Evolutionary conservation across 2,797 vertebrate species (phyloP).

Genomic region (Lacerta agilis): DNA sequence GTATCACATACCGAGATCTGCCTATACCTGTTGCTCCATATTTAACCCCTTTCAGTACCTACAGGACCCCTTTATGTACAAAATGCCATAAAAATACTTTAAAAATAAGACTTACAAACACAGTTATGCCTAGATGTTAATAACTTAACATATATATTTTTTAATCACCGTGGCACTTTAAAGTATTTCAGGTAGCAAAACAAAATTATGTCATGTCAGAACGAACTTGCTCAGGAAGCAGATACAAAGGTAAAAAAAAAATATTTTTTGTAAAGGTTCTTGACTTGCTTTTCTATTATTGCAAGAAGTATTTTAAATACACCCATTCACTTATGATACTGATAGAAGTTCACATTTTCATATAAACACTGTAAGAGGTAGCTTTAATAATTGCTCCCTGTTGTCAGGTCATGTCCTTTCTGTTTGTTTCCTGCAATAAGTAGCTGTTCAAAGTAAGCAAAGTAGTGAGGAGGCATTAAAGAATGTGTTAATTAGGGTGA

Average conservation of each 20-base stretch:
- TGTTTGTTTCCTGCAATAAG: background rate
- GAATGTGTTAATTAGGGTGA: too few relatives aligned
- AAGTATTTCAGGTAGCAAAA: background rate
- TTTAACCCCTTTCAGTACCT: slow-evolving; percentile 69
- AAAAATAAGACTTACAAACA: slow-evolving; percentile 8
- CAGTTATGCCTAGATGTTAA: slow-evolving; percentile 17
- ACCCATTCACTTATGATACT: background rate
- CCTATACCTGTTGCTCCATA: slow-evolving; percentile 74
- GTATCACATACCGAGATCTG: slow-evolving; percentile 79
- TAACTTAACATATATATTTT: background rate
- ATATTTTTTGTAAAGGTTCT: background rate
- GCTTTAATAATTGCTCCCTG: background rate
- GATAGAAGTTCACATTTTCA: background rate
- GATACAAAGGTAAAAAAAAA: background rate
- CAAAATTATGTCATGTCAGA: background rate
- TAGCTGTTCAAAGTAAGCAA: background rate
- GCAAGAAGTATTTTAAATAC: background rate
- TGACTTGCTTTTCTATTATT: background rate
- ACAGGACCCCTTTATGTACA: background rate
- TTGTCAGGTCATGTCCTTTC: too few relatives aligned
- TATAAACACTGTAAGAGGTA: background rate
- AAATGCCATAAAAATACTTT: background rate
- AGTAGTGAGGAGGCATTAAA: too few relatives aligned
- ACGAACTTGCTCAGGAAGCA: background rate
- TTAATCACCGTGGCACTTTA: background rate